A percentile compares a stretch with the other conserved stretches of the same genome.
Evolutionary conservation across 2,797 vertebrate species (phyloP).

Genomic region (Eidolon dupreanum): DNA sequence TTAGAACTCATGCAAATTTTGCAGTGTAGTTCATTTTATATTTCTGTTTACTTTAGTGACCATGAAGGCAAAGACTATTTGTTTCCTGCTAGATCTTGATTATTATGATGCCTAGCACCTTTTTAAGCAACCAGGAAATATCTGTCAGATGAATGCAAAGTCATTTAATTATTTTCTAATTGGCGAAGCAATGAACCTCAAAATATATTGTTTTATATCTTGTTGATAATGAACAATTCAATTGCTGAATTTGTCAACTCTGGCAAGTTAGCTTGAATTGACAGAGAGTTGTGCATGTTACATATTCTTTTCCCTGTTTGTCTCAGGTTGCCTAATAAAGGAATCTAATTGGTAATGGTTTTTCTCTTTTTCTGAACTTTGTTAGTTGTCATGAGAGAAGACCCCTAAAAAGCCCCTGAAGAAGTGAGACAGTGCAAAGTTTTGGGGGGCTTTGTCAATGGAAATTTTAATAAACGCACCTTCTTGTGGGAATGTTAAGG

Average conservation of each 20-base stretch:
- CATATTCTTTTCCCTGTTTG: neutral
- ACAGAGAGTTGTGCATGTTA: neutral
- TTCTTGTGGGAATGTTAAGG: neutral
- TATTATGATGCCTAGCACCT: neutral
- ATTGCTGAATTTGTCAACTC: constrained; percentile 24
- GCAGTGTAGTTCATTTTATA: neutral
- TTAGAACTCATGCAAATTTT: neutral
- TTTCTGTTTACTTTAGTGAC: neutral
- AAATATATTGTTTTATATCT: neutral
- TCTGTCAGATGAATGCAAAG: neutral
- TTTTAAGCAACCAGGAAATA: neutral
- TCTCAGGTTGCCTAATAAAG: neutral
- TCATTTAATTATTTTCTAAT: neutral
- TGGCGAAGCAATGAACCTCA: neutral
- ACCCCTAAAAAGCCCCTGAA: neutral
- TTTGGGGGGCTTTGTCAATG: neutral
- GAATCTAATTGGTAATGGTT: neutral
- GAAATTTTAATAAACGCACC: neutral
- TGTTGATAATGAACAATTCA: neutral
- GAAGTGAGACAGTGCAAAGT: neutral
- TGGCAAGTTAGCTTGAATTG: neutral
- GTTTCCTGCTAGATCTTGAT: neutral
- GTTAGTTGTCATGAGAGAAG: neutral
- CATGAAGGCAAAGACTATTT: neutral
- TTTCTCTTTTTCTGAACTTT: neutral